Base-by-base conservation (phyloP, 2,113 vertebrate genomes). In the Trochalopteron elliotii region DNA sequence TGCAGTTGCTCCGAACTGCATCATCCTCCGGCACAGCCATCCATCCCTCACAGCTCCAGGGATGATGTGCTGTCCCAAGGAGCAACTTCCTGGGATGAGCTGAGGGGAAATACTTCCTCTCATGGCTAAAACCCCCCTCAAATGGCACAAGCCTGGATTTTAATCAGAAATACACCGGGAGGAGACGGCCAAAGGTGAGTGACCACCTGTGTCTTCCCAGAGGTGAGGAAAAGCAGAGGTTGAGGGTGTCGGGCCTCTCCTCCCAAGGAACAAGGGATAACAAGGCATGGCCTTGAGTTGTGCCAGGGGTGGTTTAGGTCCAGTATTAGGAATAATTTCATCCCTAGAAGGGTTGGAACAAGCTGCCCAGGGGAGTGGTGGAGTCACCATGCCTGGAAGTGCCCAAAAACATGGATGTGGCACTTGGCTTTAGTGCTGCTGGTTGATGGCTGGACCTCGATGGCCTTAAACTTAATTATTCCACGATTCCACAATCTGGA, bases 401-500 rank as follows among this genome's bases (percentile, higher is more conserved):
- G 59, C 52, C 4, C 44, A 23, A 6, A 49, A 59, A 8, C 10
- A 2, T 2, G 27, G 44, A 50, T 31, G 27, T 67, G 60, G 44
- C 44, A 31, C 33, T 7, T 8, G 35, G 44, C 31, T 30, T 59
- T 12, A 24, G 28, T 3, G 52, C 35, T 52, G 53, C 35, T 47
- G 11, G n/a, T n/a, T 25, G n/a, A 5, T 18, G 50, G 50, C 2
- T 27, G 67, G 31, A 72, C 25, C 25, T 55, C 1, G 2, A 17
- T 8, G n/a, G 31, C 53, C 44, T 50, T n/a, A 20, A 28, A 27
- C 6, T 3, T 11, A 19, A 57, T 37, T 27, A 44, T 9, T 30
- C 24, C 9, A 3, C 1, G 56, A 47, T n/a, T 49, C 16, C 5
- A 1, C 0, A 7, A 23, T 1, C 10, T 11, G 12, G 30, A 45